Evolutionary conservation across 1,140 invertebrate species (phyloP).

Genomic region (Eciton burchellii): DNA sequence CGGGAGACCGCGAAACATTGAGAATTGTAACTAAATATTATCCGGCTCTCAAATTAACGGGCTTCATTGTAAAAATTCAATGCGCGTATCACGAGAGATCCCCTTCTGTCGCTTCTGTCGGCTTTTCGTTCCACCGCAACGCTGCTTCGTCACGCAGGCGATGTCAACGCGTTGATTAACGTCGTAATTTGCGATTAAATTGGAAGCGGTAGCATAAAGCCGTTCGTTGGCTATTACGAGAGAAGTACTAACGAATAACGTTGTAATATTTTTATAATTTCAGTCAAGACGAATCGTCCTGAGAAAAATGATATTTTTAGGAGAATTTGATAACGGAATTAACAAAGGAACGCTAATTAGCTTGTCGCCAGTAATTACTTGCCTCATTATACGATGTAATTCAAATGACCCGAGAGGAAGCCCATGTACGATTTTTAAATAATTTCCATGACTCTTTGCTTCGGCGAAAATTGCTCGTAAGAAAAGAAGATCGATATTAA

Average conservation of each 20-base stretch:
- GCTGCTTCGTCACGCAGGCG: not conserved
- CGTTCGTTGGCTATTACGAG: not conserved
- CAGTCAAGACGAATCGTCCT: not conserved
- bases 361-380: slow-evolving; percentile 41
- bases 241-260: not conserved
- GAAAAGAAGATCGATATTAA: not conserved
- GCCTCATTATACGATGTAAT: slow-evolving; percentile 2
- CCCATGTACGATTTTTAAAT: slow-evolving; percentile 22
- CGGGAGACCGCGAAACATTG: not conserved
- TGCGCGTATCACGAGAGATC: not conserved
- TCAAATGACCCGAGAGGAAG: not conserved
- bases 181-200: slow-evolving; percentile 24
- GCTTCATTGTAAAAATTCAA: slow-evolving; percentile 45
- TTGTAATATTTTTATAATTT: slow-evolving; percentile 3
- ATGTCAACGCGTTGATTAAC: slow-evolving; percentile 26
- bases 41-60: slow-evolving; percentile 44
- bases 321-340: not conserved
- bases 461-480: not conserved
- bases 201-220: not conserved
- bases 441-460: not conserved
- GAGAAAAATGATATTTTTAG: slow-evolving; percentile 27
- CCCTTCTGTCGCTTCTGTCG: slow-evolving; percentile 20
- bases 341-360: slow-evolving; percentile 14
- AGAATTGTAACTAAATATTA: slow-evolving; percentile 47
- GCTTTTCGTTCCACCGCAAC: too few relatives aligned